phyloP scores from a whole-genome alignment of 2,797 vertebrate genomes.

The Natrix natrix region DNA sequence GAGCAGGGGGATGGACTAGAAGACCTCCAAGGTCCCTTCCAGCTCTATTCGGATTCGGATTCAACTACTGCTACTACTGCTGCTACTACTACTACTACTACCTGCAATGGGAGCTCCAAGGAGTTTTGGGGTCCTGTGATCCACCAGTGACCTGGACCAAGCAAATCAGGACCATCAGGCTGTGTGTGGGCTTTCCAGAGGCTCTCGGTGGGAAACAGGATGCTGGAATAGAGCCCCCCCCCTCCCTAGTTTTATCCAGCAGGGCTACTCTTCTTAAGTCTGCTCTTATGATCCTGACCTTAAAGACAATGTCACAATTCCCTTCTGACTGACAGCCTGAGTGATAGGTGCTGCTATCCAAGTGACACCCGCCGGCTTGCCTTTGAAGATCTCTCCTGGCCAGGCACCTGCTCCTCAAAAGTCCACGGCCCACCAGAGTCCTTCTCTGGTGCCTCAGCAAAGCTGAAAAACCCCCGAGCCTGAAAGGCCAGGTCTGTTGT shows the following conservation, averaged over 20 bases:
- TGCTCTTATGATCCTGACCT: slow-evolving; percentile 18
- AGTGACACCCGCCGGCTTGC: not conserved
- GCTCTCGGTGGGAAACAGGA: not conserved
- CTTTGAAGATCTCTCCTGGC: slow-evolving; percentile 6
- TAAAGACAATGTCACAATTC: not conserved
- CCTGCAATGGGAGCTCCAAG: not conserved
- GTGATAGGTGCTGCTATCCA: not conserved
- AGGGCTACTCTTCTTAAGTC: not conserved
- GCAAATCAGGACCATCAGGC: not conserved
- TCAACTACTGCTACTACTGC: too few relatives aligned
- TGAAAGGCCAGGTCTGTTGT: slow-evolving; percentile 56
- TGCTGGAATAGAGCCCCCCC: not conserved
- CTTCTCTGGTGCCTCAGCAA: not conserved
- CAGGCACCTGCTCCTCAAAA: slow-evolving; percentile 44
- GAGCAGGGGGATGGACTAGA: not conserved
- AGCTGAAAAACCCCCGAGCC: slow-evolving; percentile 31
- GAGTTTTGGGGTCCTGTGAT: not conserved
- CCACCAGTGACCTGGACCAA: not conserved
- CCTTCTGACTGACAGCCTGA: rapidly evolving
- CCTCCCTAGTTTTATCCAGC: not conserved
- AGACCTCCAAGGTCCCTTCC: not conserved
- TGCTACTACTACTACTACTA: not conserved
- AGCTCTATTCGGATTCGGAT: not conserved
- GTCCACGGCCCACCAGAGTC: slow-evolving; percentile 44
- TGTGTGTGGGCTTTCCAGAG: not conserved